phyloP scores from a whole-genome alignment of 2,888 invertebrate species.

The Trissolcus japonicus region DNA sequence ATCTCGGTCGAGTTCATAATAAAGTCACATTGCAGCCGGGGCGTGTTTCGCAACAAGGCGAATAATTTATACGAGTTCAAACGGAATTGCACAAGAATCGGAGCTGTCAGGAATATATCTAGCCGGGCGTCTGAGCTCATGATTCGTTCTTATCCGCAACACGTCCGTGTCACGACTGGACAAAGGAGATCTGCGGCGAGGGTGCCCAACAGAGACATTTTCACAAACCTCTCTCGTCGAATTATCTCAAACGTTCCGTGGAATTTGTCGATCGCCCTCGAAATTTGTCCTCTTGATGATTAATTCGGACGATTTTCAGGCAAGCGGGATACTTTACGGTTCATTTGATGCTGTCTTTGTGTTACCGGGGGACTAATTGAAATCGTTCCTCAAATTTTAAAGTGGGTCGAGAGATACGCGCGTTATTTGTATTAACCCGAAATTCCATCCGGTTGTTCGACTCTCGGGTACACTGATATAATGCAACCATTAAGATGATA shows the following conservation, averaged over 20 bases:
- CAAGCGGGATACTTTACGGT: background rate
- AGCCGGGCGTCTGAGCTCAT: conserved; percentile 59
- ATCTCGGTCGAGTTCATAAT: conserved; percentile 54
- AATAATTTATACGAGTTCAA: conserved; percentile 66
- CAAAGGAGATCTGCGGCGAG: conserved; percentile 63
- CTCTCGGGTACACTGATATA: background rate
- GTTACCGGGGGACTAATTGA: background rate
- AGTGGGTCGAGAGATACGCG: conserved; percentile 1
- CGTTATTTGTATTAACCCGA: background rate
- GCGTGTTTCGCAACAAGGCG: conserved; percentile 53
- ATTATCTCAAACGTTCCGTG: conserved; percentile 21
- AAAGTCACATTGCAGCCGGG: conserved; percentile 56
- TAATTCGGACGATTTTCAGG: background rate
- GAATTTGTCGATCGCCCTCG: conserved; percentile 28
- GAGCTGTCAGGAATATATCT: conserved; percentile 59
- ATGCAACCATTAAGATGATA: conserved; percentile 1
- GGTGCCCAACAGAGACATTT: conserved; percentile 27
- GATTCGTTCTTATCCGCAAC: conserved; percentile 66
- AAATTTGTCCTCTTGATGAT: conserved; percentile 26
- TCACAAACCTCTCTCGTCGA: conserved; percentile 10
- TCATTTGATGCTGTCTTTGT: background rate
- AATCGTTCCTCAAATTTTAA: conserved; percentile 1
- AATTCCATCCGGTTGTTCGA: conserved; percentile 1
- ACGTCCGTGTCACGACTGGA: conserved; percentile 62
- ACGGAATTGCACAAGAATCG: conserved; percentile 66